Base-by-base conservation (phyloP, 2,797 vertebrate species). In the Enteromius trimaculatus region DNA sequence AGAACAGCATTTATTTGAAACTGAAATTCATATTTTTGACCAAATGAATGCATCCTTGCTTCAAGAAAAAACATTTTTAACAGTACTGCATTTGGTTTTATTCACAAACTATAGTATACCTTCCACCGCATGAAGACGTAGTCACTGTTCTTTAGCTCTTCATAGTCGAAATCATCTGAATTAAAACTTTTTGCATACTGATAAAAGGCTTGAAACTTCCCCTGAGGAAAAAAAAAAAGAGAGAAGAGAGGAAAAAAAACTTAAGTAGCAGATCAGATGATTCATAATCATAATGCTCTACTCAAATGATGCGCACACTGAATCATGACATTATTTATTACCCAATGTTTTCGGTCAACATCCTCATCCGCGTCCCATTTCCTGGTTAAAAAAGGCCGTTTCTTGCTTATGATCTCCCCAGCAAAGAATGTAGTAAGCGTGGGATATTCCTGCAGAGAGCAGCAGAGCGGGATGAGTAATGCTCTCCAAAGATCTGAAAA, bases 81-180 rank as follows among this genome's bases (percentile, higher is more conserved):
- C 42, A 2, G 44, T 13, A 76, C 85, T 62, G 60, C 6, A 7
- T 11, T n/a, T 29, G 62, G 8, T 39, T 19, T 39, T 55, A n/a
- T 2, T 47, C 4, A 62, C 9, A 6, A 62, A 10, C 69, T 4
- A 21, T 95, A 98, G 96, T 1, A 17, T 93, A 99, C 98, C 96
- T 99, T 99, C 98, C 97, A 99, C 85, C 98, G 95, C 98, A 99
- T 99, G 94, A 99, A 99, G 92, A 99, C 97, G 84, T 95, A 99
- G 90, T 99, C 98, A 0, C 97, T 97, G 58, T 94, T 97, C 94
- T 98, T 97, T 89, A 99, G 94, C 88, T 98, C 97, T 88, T 98
- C 97, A 42, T 98, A 99, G 92, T 97, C 96, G 88, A 99, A 99
- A 87, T 99, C 98, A 85, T 99, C 98, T 0, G 97, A 98, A 90